These are phyloP conservation scores for Cancer borealis DNA, from an alignment of 2,888 invertebrate genomes.

Conservation along the genomic window DNA sequence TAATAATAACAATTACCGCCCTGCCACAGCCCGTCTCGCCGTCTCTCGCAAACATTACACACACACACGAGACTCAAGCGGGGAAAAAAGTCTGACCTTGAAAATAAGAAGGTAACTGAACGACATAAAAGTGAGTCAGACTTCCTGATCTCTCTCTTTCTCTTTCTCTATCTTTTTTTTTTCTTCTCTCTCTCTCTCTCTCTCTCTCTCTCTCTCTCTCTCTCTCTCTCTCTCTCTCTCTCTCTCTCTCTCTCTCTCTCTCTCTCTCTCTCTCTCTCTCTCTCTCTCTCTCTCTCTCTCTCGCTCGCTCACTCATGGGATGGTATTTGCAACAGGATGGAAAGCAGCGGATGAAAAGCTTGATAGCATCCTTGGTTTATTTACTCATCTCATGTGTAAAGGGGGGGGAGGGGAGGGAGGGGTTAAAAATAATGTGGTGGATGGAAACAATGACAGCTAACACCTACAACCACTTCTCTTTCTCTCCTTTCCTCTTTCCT, in stretches of 20 bases:
- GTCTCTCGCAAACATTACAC: not conserved
- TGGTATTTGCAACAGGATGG: not conserved
- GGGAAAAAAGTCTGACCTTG: not conserved
- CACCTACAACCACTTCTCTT: not conserved
- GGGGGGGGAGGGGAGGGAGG: too few species aligned
- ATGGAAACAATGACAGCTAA: not conserved
- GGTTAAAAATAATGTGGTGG: not conserved
- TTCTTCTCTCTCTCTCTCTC: too few species aligned
- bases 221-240: too few species aligned
- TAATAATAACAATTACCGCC: not conserved
- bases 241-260: not conserved
- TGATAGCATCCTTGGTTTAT: not conserved
- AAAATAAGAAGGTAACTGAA: not conserved
- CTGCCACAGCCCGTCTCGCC: not conserved
- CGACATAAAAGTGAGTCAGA: not conserved
- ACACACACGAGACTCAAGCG: not conserved
- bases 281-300: not conserved
- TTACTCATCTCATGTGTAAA: not conserved
- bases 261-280: constrained; percentile 18
- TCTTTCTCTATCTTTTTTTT: too few species aligned
- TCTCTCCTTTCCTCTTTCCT: too few species aligned
- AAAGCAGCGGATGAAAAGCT: constrained; percentile 12
- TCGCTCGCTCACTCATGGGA: not conserved
- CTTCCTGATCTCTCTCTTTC: not conserved
- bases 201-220: not conserved